phyloP scores from a whole-genome alignment of 2,888 invertebrate genomes.

The Tholera decimalis region DNA sequence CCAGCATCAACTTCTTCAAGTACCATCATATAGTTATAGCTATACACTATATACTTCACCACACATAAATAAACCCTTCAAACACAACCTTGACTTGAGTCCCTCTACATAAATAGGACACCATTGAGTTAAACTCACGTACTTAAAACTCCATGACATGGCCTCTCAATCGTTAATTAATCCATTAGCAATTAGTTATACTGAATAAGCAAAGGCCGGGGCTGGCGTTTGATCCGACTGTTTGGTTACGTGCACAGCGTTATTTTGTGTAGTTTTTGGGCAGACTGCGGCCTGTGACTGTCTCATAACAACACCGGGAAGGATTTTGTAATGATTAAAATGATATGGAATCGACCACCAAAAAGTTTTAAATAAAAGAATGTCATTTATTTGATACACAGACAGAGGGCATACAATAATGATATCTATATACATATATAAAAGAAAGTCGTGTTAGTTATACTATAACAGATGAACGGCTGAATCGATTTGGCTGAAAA shows the following conservation, averaged over 20 bases:
- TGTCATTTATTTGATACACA: too few relatives aligned
- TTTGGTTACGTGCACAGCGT: constrained; percentile 4
- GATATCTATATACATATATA: too few relatives aligned
- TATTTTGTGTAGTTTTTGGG: not conserved
- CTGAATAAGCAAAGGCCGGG: constrained; percentile 26
- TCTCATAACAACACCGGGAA: not conserved
- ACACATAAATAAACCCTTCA: not conserved
- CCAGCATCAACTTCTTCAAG: too few relatives aligned
- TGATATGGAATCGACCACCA: not conserved
- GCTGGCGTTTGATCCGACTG: constrained; percentile 27
- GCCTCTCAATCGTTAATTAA: constrained; percentile 31
- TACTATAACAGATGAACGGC: too few relatives aligned
- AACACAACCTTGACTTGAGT: not conserved
- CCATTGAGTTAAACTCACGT: not conserved
- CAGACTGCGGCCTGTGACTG: not conserved
- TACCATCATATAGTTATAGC: too few relatives aligned
- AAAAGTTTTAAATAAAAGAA: too few relatives aligned
- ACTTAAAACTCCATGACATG: constrained; percentile 1
- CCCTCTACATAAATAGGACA: not conserved
- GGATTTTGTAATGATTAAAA: not conserved
- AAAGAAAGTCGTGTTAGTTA: too few relatives aligned
- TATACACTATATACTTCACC: not conserved
- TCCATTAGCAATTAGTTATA: constrained; percentile 37
- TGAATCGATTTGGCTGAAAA: too few relatives aligned
- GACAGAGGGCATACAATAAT: too few relatives aligned